Percentiles rank a stretch among this genome's conserved stretches.
Conservation (phyloP, 2,113 vertebrate species). For the Catharus bicknelli region DNA sequence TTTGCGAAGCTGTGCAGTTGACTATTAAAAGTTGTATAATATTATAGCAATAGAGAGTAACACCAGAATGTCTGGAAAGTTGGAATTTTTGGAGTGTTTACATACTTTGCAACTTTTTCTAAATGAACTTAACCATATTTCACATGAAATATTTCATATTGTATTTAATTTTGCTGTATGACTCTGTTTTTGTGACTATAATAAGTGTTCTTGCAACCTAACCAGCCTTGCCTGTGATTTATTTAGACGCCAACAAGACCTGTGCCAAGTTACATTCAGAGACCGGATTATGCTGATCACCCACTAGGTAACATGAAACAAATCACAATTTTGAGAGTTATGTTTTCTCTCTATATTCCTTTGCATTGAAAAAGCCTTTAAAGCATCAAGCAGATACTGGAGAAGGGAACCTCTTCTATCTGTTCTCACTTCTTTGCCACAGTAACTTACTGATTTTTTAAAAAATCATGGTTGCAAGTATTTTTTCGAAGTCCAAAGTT, state of each 20-base stretch:
- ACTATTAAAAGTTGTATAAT: not conserved
- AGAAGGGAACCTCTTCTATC: not conserved
- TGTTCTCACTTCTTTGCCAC: not conserved
- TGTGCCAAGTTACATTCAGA: conserved; percentile 93
- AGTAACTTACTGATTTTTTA: not conserved
- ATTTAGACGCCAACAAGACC: conserved; percentile 90
- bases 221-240: conserved; percentile 17
- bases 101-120: not conserved
- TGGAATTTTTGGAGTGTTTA: not conserved
- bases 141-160: not conserved
- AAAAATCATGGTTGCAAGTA: not conserved
- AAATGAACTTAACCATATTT: not conserved
- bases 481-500: not conserved
- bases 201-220: not conserved
- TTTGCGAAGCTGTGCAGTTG: not conserved
- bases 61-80: not conserved
- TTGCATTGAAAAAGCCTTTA: not conserved
- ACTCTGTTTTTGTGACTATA: not conserved
- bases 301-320: conserved; percentile 86
- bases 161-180: not conserved
- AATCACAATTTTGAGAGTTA: not conserved
- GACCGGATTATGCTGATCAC: conserved; percentile 97
- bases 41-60: not conserved
- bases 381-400: not conserved
- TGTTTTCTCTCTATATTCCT: not conserved